A percentile compares a stretch with the other conserved stretches of the same genome.
phyloP scores from a whole-genome alignment of 2,888 invertebrate genomes.

The Drosophila demipolita region DNA sequence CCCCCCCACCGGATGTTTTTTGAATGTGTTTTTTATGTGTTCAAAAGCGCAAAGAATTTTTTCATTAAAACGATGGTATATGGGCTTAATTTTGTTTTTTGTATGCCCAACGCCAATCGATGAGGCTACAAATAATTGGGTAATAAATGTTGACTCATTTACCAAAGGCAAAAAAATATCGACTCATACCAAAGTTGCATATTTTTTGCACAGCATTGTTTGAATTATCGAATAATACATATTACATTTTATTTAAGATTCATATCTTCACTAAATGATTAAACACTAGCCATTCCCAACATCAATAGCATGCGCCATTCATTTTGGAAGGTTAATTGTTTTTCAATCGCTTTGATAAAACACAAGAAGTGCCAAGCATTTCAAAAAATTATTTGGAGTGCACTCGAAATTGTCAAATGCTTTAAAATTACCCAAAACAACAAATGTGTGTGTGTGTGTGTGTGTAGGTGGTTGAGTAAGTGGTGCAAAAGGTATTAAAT shows the following conservation, averaged over 20 bases:
- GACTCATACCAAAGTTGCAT: background rate
- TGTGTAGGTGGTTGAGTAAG: background rate
- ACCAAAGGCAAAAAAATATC: background rate
- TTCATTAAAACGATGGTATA: conserved; percentile 32
- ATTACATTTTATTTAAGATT: background rate
- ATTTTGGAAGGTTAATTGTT: conserved; percentile 77
- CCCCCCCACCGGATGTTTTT: background rate
- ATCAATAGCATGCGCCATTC: conserved; percentile 61
- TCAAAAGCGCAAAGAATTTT: conserved; percentile 43
- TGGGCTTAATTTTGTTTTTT: conserved; percentile 4
- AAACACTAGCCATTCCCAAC: conserved; percentile 14
- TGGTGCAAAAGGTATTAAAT: conserved; percentile 18
- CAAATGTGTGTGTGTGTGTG: conserved; percentile 22
- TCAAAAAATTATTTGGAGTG: conserved; percentile 67
- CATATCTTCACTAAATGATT: too few species aligned
- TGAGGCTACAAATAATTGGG: background rate
- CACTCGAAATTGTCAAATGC: conserved; percentile 63
- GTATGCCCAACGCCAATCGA: conserved; percentile 9
- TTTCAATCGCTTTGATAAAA: conserved; percentile 78
- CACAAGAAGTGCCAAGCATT: conserved; percentile 40
- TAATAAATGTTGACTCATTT: background rate
- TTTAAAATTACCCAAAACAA: conserved; percentile 74
- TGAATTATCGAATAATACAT: background rate
- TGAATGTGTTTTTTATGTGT: conserved; percentile 6
- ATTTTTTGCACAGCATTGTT: background rate